Base-by-base conservation (phyloP, 2,113 vertebrate species). In the Serilophus lunatus region DNA sequence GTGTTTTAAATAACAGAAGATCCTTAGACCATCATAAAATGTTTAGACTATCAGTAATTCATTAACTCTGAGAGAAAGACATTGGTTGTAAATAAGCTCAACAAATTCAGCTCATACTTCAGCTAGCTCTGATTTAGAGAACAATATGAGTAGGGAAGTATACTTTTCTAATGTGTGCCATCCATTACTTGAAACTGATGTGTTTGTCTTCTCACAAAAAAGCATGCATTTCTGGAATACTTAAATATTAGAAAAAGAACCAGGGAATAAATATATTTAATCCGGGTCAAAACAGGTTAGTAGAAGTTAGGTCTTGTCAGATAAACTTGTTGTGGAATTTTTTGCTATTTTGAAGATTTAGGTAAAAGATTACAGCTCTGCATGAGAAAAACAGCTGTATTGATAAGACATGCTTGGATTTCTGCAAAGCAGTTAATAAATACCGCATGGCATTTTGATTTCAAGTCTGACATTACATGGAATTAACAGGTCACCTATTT, bases 381-480 rank as follows among this genome's bases (percentile, higher is more conserved):
- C 18, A 28, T 71, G 61, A 82, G 47, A 93, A 81, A 86, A 83
- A 26, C 26, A 66, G 47, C 26, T 47, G 18, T 56, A 71, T 59
- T 65, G 38, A 51, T 59, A 83, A 42, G 26, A 83, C 2, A 2
- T 50, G 38, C 69, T 75, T 93, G 64, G 56, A 88, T 88, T 94
- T 95, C 77, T 96, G 44, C 40, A 81, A 88, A 72, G 86, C 68
- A 51, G 50, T 63, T 93, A 63, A 35, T 92, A 88, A 96, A 90
- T 90, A 47, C 63, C 75, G 86, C 45, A 61, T 59, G 82, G 65
- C 35, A 44, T 83, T 95, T 93, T 86, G 86, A 90, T 95, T 95
- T 88, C 47, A 65, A 74, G 38, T 78, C 72, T 86, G 54, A n/a
- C 72, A 72, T 92, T 86, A 66, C 38, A 31, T 66, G 56, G 86